These are phyloP conservation scores for Antedon mediterranea DNA, from an alignment of 53 echinoderm and acorn worm genomes.

Conservation along the genomic window DNA sequence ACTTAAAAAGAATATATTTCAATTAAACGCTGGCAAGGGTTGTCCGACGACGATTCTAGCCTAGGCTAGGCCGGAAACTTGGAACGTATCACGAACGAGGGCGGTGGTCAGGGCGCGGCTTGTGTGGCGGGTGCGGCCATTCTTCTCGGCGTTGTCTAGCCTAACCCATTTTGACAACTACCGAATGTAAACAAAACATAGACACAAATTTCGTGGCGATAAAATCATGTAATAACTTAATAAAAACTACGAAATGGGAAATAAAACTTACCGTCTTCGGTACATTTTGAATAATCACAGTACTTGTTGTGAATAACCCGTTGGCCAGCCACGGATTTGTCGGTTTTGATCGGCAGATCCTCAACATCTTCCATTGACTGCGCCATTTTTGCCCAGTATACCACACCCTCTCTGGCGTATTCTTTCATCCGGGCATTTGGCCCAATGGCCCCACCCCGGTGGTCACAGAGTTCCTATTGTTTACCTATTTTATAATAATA, in stretches of 20 bases:
- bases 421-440: not conserved
- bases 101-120: not conserved
- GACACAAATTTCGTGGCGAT: not conserved
- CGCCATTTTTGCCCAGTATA: not conserved
- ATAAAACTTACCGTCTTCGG: not conserved
- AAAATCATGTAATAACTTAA: not conserved
- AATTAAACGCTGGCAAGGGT: not conserved
- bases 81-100: not conserved
- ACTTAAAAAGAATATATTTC: not conserved
- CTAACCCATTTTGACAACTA: conserved; percentile 1
- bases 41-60: not conserved
- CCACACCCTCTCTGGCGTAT: not conserved
- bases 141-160: not conserved
- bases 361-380: conserved; percentile 1
- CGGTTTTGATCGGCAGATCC: not conserved
- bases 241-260: not conserved
- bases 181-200: not conserved
- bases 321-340: not conserved
- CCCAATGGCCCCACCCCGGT: not conserved
- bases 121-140: not conserved
- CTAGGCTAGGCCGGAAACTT: not conserved
- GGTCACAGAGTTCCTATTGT: no score
- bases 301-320: not conserved
- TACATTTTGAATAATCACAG: not conserved
- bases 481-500: no score